A percentile compares a stretch with the other conserved stretches of the same genome.
Evolutionary conservation across 2,888 invertebrate genomes (phyloP).

Genomic region (Eumerus sabulonum): DNA sequence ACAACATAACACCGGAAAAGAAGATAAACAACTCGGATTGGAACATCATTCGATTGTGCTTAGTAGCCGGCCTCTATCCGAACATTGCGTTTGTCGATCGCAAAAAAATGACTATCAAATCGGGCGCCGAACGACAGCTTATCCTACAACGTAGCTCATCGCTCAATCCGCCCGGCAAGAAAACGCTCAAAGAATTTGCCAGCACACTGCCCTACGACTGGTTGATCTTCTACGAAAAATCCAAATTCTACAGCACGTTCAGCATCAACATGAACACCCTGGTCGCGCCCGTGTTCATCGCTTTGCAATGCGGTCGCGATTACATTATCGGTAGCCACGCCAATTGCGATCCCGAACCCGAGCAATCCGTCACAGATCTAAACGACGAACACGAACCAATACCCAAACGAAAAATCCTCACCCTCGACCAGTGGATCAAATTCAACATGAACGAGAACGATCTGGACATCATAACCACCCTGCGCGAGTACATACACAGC

Average conservation of each 20-base stretch:
- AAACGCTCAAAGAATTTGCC: constrained; percentile 72
- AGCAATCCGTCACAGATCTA: constrained; percentile 8
- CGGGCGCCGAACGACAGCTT: constrained; percentile 82
- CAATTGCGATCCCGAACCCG: constrained; percentile 72
- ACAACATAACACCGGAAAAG: constrained; percentile 86
- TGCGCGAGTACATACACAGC: constrained; percentile 70
- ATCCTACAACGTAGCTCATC: constrained; percentile 83
- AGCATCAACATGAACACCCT: constrained; percentile 89
- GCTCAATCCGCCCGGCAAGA: constrained; percentile 71
- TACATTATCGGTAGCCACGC: constrained; percentile 54
- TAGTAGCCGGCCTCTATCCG: constrained; percentile 94
- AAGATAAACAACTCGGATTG: constrained; percentile 79
- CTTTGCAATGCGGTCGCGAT: constrained; percentile 81
- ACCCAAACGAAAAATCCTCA: constrained; percentile 79
- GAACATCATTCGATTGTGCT: constrained; percentile 94
- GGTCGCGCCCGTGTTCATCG: constrained; percentile 89
- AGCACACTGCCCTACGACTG: constrained; percentile 86
- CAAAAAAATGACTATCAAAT: constrained; percentile 82
- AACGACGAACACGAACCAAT: constrained; percentile 25
- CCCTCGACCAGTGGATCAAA: constrained; percentile 87
- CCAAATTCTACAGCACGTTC: constrained; percentile 84
- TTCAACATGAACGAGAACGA: constrained; percentile 85
- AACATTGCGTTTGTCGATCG: constrained; percentile 88
- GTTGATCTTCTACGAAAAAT: constrained; percentile 93
- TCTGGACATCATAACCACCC: constrained; percentile 67